phyloP scores from a whole-genome alignment of 2,888 invertebrate genomes.

The Venusia cambrica region DNA sequence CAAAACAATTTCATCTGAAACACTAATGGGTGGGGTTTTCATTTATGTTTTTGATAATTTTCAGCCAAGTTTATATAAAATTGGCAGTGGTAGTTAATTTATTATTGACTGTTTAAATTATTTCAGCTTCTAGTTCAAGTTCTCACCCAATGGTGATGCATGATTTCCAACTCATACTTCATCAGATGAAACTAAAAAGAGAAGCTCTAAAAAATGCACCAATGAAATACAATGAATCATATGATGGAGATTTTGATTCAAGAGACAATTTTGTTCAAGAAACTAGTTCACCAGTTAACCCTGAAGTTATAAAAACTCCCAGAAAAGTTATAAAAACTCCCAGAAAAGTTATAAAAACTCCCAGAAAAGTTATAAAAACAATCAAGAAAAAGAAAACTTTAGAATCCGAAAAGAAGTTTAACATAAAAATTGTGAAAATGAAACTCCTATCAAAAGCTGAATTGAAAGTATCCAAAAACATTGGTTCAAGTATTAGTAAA shows the following conservation, averaged over 20 bases:
- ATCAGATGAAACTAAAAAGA: slow-evolving; percentile 29
- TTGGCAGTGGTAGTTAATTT: too few species aligned
- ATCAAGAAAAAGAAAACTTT: slow-evolving; percentile 8
- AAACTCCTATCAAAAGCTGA: slow-evolving; percentile 5
- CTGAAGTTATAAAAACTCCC: slow-evolving; percentile 1
- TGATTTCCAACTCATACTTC: slow-evolving; percentile 30
- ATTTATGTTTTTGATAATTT: too few species aligned
- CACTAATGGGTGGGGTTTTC: slow-evolving; percentile 20
- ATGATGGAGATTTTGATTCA: slow-evolving; percentile 12
- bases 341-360: too few species aligned
- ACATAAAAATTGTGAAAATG: slow-evolving; percentile 10
- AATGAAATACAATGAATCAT: slow-evolving; percentile 13
- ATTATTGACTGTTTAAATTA: too few species aligned
- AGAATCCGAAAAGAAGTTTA: slow-evolving; percentile 5
- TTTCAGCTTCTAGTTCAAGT: too few species aligned
- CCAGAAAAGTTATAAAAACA: slow-evolving; percentile 8
- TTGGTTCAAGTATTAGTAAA: slow-evolving; percentile 8
- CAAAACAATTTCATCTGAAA: slow-evolving; percentile 24
- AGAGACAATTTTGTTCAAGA: too few species aligned
- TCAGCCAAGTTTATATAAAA: too few species aligned
- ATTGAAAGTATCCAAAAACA: slow-evolving; percentile 6
- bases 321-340: slow-evolving; percentile 8
- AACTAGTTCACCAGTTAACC: neutral
- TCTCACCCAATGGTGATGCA: slow-evolving; percentile 26
- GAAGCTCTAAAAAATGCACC: slow-evolving; percentile 1